phyloP scores from a whole-genome alignment of 2,888 invertebrate genomes.

The Taphrorychus bicolor region DNA sequence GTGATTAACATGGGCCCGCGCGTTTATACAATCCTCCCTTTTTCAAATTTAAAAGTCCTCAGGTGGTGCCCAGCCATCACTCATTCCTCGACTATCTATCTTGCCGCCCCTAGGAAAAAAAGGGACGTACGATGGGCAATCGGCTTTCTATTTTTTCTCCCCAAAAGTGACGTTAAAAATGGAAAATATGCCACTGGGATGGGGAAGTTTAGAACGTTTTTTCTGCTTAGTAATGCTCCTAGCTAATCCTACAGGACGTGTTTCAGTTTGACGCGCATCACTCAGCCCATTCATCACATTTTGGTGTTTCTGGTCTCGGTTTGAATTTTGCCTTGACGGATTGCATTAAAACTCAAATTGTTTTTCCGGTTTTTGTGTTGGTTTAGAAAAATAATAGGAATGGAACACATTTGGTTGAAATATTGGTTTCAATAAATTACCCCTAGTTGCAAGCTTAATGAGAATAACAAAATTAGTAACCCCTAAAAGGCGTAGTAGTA shows the following conservation, averaged over 20 bases:
- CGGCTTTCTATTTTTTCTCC: conserved; percentile 25
- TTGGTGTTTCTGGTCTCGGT: too few relatives aligned
- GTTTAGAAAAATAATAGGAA: too few relatives aligned
- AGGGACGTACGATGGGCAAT: conserved; percentile 20
- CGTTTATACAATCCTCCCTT: conserved; percentile 19
- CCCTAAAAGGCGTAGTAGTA: too few relatives aligned
- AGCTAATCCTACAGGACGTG: not conserved
- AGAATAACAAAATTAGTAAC: too few relatives aligned
- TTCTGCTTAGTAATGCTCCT: not conserved
- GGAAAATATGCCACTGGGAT: conserved; percentile 10
- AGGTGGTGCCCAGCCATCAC: conserved; percentile 34
- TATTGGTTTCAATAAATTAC: too few relatives aligned
- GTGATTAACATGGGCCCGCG: conserved; percentile 24
- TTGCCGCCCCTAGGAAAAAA: conserved; percentile 34
- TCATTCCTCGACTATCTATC: conserved; percentile 35
- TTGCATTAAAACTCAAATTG: too few relatives aligned
- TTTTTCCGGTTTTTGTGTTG: too few relatives aligned
- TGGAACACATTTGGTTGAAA: too few relatives aligned
- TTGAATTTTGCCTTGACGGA: too few relatives aligned
- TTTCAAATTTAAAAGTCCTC: conserved; percentile 36
- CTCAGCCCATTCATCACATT: not conserved
- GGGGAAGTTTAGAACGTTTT: not conserved
- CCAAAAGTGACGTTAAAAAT: conserved; percentile 16
- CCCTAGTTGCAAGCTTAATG: too few relatives aligned
- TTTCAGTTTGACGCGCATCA: not conserved